Base-by-base conservation (phyloP, 2,888 invertebrate genomes). In the Anodontia alba region DNA sequence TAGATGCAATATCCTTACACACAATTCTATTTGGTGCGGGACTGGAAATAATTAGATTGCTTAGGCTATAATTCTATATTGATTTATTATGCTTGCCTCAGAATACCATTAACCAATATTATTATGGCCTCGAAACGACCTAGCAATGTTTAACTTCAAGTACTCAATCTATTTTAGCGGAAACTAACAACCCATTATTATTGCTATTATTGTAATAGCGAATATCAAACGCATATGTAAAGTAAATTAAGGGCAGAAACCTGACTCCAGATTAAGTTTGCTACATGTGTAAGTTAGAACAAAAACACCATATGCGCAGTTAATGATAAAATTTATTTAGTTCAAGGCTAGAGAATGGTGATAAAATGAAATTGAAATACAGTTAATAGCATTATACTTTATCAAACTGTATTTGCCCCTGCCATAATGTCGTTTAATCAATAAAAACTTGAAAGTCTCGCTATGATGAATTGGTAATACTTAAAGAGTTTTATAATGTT, bases 1-100 rank as follows among this genome's bases (percentile, higher is more conserved):
- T 86, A 86, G 86, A 86, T 83, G 86, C 83, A 86, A 78, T 86
- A 83, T 83, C 86, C 82, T 86, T 86, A 79, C 83, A 57, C 73
- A 80, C 80, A 86, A 86, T 83, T 86, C 86, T 78, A 83, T 86
- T 86, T 86, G 77, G 75, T 76, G 80, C 75, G 76, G 86, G 70
- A 67, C 81, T 77, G 31, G 86, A 12, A 76, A 86, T 86, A 86
- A 86, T 86, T 86, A 81, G 86, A 86, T 86, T 80, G 85, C 78
- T 76, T 68, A 70, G 70, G 79, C 83, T 76, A 83, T 85, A 86
- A 81, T 83, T 86, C 81, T 83, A 81, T 86, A 86, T 86, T 79
- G 86, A 86, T 86, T 86, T 77, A 81, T 80, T 81, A 83, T 79
- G 57, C 69, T 69, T 54, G 46, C 38, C 71, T 69, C 76, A 75